Evolutionary conservation across 2,113 vertebrate genomes (phyloP).

Genomic region (Alces alces): DNA sequence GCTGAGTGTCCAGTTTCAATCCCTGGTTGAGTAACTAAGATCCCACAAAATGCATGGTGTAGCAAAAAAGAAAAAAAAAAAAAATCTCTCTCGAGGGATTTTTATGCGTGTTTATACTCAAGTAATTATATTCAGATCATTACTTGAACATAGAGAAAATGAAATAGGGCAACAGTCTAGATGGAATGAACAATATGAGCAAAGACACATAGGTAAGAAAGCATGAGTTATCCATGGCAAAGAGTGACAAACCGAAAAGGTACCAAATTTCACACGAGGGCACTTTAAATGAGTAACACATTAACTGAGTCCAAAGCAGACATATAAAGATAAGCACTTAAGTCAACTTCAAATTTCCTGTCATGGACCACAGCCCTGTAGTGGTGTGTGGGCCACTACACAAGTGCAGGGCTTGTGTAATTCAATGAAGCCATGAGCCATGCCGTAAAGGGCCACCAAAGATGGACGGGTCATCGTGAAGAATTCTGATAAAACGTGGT

Average conservation of each 20-base stretch:
- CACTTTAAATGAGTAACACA: not conserved
- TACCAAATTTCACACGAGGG: not conserved
- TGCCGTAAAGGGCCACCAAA: not conserved
- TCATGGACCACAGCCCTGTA: not conserved
- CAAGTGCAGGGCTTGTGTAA: not conserved
- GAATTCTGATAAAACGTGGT: not conserved
- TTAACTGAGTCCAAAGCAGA: not conserved
- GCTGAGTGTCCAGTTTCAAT: not conserved
- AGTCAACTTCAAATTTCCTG: not conserved
- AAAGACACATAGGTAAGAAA: not conserved
- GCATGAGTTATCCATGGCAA: not conserved
- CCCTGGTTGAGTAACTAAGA: not conserved
- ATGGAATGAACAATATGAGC: not conserved
- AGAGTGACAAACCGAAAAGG: not conserved
- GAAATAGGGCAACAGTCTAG: not conserved
- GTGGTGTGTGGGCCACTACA: not conserved
- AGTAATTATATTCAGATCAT: conserved; percentile 12
- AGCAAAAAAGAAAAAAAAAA: not conserved
- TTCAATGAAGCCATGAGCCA: not conserved
- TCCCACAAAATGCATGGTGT: not conserved
- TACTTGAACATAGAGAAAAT: not conserved
- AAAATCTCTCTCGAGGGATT: not conserved
- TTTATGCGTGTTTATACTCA: not conserved
- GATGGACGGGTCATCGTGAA: not conserved
- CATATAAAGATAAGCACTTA: not conserved